Evolutionary conservation across 1,140 invertebrate species (phyloP).

Genomic region (Heliconius himera): DNA sequence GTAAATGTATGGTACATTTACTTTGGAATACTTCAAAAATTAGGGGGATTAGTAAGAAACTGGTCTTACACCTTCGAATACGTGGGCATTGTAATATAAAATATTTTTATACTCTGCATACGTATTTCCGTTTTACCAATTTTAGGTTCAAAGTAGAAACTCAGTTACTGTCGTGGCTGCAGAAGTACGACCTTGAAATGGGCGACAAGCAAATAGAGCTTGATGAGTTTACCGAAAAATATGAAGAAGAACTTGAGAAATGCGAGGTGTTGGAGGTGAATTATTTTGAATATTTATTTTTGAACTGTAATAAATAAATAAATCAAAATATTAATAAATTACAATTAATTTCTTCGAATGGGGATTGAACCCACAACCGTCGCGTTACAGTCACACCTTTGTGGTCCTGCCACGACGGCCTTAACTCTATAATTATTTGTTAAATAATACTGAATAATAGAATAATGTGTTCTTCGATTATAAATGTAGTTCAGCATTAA

Average conservation of each 20-base stretch:
- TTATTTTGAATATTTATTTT: no score
- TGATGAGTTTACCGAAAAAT: slow-evolving; percentile 73
- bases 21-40: no score
- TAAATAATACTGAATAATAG: no score
- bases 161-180: slow-evolving; percentile 74
- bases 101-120: no score
- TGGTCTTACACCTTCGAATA: no score
- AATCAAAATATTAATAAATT: not conserved
- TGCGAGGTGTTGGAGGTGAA: slow-evolving; percentile 67
- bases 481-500: no score
- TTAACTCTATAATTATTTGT: not conserved
- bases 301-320: no score
- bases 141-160: slow-evolving; percentile 78
- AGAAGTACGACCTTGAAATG: slow-evolving; percentile 80
- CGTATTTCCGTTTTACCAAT: not conserved
- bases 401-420: no score
- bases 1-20: no score
- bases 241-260: slow-evolving; percentile 69
- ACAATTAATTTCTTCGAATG: not conserved
- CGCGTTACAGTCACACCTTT: not conserved
- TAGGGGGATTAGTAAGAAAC: no score
- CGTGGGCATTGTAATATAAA: not conserved
- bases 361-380: not conserved
- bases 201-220: slow-evolving; percentile 75
- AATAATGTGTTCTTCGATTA: no score